Percentiles rank a stretch among this genome's conserved stretches.
phyloP scores from a whole-genome alignment of 2,888 invertebrate species.

The Bombylius major region DNA sequence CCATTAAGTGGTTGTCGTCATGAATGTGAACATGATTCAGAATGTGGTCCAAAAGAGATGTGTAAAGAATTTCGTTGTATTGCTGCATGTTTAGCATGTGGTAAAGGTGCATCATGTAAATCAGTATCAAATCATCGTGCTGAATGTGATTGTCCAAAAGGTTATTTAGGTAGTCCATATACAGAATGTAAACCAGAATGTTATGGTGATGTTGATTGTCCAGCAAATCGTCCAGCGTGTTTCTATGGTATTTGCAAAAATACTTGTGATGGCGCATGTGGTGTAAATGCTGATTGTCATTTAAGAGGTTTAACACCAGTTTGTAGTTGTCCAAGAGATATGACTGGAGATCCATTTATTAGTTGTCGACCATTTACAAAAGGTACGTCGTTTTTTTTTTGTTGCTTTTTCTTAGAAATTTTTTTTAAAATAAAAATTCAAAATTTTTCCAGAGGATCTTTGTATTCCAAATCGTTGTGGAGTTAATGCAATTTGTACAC shows the following conservation, averaged over 20 bases:
- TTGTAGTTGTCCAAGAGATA: constrained; percentile 74
- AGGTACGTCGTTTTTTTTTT: constrained; percentile 35
- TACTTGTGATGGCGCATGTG: constrained; percentile 72
- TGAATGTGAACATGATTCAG: constrained; percentile 67
- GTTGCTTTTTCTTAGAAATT: not conserved
- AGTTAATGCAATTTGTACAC: constrained; percentile 48
- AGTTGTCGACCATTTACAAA: constrained; percentile 70
- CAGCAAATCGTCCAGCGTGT: constrained; percentile 63
- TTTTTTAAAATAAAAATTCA: not conserved
- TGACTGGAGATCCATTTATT: constrained; percentile 78
- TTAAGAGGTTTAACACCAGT: constrained; percentile 67
- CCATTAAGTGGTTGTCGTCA: constrained; percentile 67
- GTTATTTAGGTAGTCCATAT: constrained; percentile 67
- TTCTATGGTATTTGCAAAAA: constrained; percentile 69
- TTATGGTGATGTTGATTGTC: constrained; percentile 65
- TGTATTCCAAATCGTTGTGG: constrained; percentile 85
- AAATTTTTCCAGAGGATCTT: constrained; percentile 50
- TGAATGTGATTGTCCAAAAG: constrained; percentile 68
- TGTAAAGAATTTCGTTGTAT: constrained; percentile 65
- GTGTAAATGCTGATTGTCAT: constrained; percentile 65
- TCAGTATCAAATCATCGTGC: constrained; percentile 62
- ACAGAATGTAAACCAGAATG: constrained; percentile 70
- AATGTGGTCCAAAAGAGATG: constrained; percentile 56
- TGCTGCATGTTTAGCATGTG: constrained; percentile 65
- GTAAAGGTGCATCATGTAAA: constrained; percentile 64